Evolutionary conservation across 1,140 invertebrate genomes (phyloP), one percentile per base, ranked within the genome.

Genomic region (Achatina immaculata): DNA sequence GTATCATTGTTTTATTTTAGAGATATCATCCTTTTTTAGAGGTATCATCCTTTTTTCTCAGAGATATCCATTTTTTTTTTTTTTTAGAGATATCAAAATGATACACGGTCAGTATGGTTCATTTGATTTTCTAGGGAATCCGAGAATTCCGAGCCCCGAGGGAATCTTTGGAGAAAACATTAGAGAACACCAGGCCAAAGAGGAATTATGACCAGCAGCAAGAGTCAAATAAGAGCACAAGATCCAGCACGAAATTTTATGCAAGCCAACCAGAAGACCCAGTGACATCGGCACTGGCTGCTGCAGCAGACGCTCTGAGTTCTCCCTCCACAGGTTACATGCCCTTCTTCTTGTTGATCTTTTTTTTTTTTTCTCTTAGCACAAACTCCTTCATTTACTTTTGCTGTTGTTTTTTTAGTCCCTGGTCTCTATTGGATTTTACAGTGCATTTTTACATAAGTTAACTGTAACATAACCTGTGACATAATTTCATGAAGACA

Each of bases 111-210:
- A 14, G 24, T 24, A 55, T 31, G 1, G 31, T 62, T 62, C 31
- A 9, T 28, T 74, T 48, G 4, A 0, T 34, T n/a, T 14, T 68
- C 45, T 40, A 72, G 66, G 62, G 76, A 14, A 78, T 78, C 31
- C 21, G 92, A 72, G 92, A 92, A 79, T 93, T 93, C 88, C 88
- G 91, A 62, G 90, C 92, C 28, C 93, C 95, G 1, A 94, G 93
- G 48, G 94, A 95, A 89, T 93, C 95, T 82, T 89, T 96, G 74
- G 95, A 96, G 87, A 94, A 95, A 88, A 95, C 95, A 74, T 92
- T 94, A 28, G 90, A 88, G 85, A 93, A 83, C 80, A 82, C 83
- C 55, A 55, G 84, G 48, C 82, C 82, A 65, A 78, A 82, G 45
- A 69, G 79, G 48, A 80, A 45, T 40, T 82, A 84, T 69, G 78